Evolutionary conservation across 1,140 invertebrate genomes (phyloP).

Genomic region (Drosophila ohnishii): DNA sequence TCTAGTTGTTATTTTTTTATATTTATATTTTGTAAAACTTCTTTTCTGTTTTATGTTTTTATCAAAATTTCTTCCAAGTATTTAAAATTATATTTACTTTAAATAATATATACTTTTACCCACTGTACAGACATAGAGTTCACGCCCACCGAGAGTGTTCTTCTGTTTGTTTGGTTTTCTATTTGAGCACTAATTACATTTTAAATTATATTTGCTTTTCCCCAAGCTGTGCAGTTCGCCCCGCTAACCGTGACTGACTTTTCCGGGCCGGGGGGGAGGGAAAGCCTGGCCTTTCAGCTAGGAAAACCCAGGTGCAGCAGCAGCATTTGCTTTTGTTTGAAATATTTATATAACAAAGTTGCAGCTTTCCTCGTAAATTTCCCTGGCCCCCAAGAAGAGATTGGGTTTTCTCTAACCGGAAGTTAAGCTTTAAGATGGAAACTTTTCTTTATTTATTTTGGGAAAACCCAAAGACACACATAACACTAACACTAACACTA

Average conservation of each 20-base stretch:
- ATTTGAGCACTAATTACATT: conserved; percentile 82
- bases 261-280: neutral
- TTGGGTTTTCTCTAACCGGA: neutral
- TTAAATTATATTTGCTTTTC: conserved; percentile 82
- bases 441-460: neutral
- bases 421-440: conserved; percentile 17
- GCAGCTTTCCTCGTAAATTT: conserved; percentile 55
- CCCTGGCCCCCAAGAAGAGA: conserved; percentile 49
- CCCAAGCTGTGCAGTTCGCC: conserved; percentile 45
- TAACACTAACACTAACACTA: conserved; percentile 31
- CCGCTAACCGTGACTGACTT: conserved; percentile 61
- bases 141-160: conserved; percentile 44
- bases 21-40: neutral
- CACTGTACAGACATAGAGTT: neutral
- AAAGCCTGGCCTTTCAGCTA: neutral
- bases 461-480: conserved; percentile 34
- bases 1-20: neutral
- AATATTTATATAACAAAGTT: conserved; percentile 81
- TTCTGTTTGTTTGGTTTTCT: conserved; percentile 78
- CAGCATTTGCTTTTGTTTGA: conserved; percentile 54
- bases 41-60: too few relatives aligned
- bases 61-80: neutral
- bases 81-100: neutral
- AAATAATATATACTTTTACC: neutral
- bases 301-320: conserved; percentile 43